Conservation (phyloP, 1,140 invertebrate species). For the Cyphomyrmex costatus region DNA sequence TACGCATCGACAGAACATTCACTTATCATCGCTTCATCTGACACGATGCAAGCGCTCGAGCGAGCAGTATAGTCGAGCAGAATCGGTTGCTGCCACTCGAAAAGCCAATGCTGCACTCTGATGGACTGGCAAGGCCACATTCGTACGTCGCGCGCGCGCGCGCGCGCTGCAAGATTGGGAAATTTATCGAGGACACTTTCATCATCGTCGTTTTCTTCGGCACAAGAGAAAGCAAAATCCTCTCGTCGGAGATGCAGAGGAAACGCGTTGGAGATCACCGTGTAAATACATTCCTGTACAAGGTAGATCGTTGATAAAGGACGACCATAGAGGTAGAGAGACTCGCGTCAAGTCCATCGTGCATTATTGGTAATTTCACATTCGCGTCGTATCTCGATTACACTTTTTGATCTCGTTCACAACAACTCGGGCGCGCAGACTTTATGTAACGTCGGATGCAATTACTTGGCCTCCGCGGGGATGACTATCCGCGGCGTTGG, state of each 20-base stretch:
- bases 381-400: slow-evolving; percentile 13
- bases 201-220: slow-evolving; percentile 45
- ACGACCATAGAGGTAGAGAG: not conserved
- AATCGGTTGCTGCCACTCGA: slow-evolving; percentile 64
- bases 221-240: slow-evolving; percentile 48
- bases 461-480: not conserved
- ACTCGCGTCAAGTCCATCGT: not conserved
- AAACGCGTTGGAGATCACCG: not conserved
- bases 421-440: not conserved
- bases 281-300: not conserved
- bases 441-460: not conserved
- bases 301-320: not conserved
- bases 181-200: slow-evolving; percentile 66
- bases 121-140: slow-evolving; percentile 62
- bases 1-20: slow-evolving; percentile 63
- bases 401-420: not conserved
- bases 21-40: slow-evolving; percentile 64
- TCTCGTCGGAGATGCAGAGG: not conserved
- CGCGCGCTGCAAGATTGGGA: slow-evolving; percentile 50
- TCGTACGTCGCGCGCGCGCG: slow-evolving; percentile 33
- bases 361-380: slow-evolving; percentile 2
- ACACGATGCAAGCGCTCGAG: slow-evolving; percentile 59
- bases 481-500: not conserved
- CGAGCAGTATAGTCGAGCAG: slow-evolving; percentile 41
- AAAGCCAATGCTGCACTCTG: slow-evolving; percentile 57